Evolutionary conservation across 2,797 vertebrate genomes (phyloP).

Genomic region (Labeo calbasu): DNA sequence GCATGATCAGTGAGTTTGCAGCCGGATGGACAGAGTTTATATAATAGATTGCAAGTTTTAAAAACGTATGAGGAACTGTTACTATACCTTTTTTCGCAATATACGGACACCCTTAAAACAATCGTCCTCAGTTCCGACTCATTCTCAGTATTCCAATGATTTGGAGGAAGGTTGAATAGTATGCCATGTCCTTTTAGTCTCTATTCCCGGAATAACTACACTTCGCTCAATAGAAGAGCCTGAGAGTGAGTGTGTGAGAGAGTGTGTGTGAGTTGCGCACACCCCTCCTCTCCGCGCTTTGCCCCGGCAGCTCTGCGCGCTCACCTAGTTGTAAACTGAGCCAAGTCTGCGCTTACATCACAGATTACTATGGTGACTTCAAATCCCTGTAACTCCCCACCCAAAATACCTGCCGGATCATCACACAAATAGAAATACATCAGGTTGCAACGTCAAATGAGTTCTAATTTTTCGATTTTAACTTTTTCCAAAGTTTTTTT

Average conservation of each 20-base stretch:
- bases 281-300: constrained; percentile 35
- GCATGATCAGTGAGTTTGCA: background rate
- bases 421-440: background rate
- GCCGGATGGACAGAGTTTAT: background rate
- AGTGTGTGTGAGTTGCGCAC: background rate
- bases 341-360: constrained; percentile 77
- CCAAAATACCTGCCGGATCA: constrained; percentile 72
- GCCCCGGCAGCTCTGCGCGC: constrained; percentile 62
- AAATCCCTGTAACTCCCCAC: constrained; percentile 70
- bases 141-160: constrained; percentile 17
- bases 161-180: background rate
- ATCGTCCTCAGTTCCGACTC: background rate
- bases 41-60: background rate
- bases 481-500: background rate
- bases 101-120: background rate
- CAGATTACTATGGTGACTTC: constrained; percentile 73
- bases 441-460: background rate
- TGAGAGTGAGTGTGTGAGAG: background rate
- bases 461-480: no score
- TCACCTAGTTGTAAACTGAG: constrained; percentile 75
- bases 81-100: constrained; percentile 14
- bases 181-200: constrained; percentile 28
- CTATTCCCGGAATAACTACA: constrained; percentile 11
- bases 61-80: background rate
- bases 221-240: background rate